A percentile compares a stretch with the other conserved stretches of the same genome.
phyloP scores from a whole-genome alignment of 2,797 vertebrate genomes.

The Jordanella pulchra region DNA sequence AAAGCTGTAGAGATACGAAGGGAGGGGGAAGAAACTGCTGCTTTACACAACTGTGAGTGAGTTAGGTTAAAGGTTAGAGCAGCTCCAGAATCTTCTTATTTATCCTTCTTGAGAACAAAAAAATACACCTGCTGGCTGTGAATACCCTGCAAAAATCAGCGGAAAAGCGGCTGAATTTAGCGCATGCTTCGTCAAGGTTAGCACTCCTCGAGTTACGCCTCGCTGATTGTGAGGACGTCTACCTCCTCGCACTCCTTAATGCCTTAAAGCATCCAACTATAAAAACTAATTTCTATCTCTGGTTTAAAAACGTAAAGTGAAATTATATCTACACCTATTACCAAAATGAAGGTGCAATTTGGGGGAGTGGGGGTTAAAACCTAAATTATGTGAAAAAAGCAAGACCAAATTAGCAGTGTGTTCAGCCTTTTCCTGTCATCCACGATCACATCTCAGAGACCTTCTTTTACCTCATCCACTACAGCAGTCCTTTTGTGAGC shows the following conservation, averaged over 20 bases:
- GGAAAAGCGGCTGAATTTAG: conserved; percentile 20
- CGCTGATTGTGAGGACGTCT: conserved; percentile 28
- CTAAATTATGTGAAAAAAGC: conserved; percentile 25
- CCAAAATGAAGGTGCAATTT: conserved; percentile 21
- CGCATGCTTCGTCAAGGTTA: conserved; percentile 26
- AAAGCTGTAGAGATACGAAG: conserved; percentile 23
- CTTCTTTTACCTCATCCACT: conserved; percentile 35
- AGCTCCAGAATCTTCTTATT: conserved; percentile 22
- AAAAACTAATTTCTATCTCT: conserved; percentile 53
- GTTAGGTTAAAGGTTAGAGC: conserved; percentile 66
- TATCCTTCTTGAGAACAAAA: conserved; percentile 9
- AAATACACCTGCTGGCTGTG: conserved; percentile 10
- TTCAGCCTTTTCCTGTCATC: conserved; percentile 39
- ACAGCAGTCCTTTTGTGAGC: conserved; percentile 28
- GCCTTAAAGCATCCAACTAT: conserved; percentile 49
- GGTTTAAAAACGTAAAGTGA: conserved; percentile 48
- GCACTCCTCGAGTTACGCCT: conserved; percentile 14
- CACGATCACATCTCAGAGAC: conserved; percentile 47
- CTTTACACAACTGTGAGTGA: conserved; percentile 46
- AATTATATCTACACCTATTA: conserved; percentile 63
- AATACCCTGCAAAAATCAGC: conserved; percentile 11
- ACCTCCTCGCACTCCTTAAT: conserved; percentile 12
- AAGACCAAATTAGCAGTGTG: conserved; percentile 30
- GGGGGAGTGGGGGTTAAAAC: not conserved
- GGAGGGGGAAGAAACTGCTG: conserved; percentile 21